Evolutionary conservation across 2,797 vertebrate species (phyloP), one percentile per base, ranked within the genome.

Genomic region (Enteromius argenteus): DNA sequence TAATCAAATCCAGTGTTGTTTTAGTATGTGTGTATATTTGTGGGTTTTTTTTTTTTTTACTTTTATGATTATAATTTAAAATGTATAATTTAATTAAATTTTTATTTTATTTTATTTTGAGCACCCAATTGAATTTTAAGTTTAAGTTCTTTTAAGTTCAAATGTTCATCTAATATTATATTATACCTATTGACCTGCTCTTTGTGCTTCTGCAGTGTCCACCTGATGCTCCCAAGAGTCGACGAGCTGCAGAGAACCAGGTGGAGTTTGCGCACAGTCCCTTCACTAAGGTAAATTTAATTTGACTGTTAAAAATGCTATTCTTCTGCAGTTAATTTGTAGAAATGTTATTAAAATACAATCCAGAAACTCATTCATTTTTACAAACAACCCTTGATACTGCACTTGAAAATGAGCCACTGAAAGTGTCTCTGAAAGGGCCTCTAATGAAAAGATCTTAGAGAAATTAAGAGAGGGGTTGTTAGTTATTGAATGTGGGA

Each of bases 161-260:
- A 14, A 60, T 23, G 3, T 27, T 14, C 10, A 13, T 60, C 4
- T 62, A 14, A 62, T 11, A 30, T 60, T 60, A 27, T 60, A 60
- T 60, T 27, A 27, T 60, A 60, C 58, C 27, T 60, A 56, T 58
- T 56, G 14, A 37, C 11, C 21, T 58, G 30, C 35, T 5, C n/a
- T 82, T 42, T 86, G 74, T 23, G 37, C 0, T 10, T 19, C 7
- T 83, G 2, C 91, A 99, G 98, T 99, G 98, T 74, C 94, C 95
- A 13, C 90, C 94, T 0, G 97, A 98, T 64, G 93, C 91, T 0
- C 91, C 96, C 51, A 99, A 99, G 93, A 97, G 95, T 17, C 97
- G 98, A 0, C 95, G 98, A 68, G 96, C 98, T 27, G 97, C 97
- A 1, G 97, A 97, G 86, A 94, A 97, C 91, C 94, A 97, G 77